Evolutionary conservation across 2,797 vertebrate species (phyloP).

Genomic region (Apogon talboti): DNA sequence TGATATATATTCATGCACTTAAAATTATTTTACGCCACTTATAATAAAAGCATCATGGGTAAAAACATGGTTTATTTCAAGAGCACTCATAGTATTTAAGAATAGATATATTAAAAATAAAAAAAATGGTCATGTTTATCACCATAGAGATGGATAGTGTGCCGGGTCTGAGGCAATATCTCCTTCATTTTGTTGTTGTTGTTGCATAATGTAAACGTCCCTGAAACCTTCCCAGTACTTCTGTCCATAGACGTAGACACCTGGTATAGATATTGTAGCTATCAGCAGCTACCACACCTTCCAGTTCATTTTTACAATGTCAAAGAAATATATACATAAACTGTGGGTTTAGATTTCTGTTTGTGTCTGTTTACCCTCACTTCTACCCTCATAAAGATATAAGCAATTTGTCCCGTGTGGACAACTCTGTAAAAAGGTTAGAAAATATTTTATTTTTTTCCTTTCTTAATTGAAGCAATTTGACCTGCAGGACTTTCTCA

Average conservation of each 20-base stretch:
- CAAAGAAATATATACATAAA: slow-evolving; percentile 73
- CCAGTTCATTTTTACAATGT: slow-evolving; percentile 68
- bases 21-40: slow-evolving; percentile 81
- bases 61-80: slow-evolving; percentile 79
- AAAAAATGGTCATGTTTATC: slow-evolving; percentile 79
- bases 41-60: slow-evolving; percentile 74
- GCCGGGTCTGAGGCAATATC: slow-evolving; percentile 84
- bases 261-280: slow-evolving; percentile 70
- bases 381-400: slow-evolving; percentile 87
- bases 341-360: slow-evolving; percentile 76
- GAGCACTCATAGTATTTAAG: slow-evolving; percentile 85
- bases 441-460: slow-evolving; percentile 86
- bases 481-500: slow-evolving; percentile 94
- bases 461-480: slow-evolving; percentile 89
- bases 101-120: slow-evolving; percentile 79
- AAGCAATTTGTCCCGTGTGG: slow-evolving; percentile 88
- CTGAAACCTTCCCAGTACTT: slow-evolving; percentile 60
- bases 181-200: slow-evolving; percentile 80
- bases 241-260: slow-evolving; percentile 74
- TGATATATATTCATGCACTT: slow-evolving; percentile 82
- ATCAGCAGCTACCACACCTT: slow-evolving; percentile 72
- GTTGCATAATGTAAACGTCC: slow-evolving; percentile 78
- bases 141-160: slow-evolving; percentile 78
- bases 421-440: slow-evolving; percentile 90
- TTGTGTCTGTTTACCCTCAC: slow-evolving; percentile 78